Conservation (phyloP, 2,113 vertebrate species). For the Chionis minor region DNA sequence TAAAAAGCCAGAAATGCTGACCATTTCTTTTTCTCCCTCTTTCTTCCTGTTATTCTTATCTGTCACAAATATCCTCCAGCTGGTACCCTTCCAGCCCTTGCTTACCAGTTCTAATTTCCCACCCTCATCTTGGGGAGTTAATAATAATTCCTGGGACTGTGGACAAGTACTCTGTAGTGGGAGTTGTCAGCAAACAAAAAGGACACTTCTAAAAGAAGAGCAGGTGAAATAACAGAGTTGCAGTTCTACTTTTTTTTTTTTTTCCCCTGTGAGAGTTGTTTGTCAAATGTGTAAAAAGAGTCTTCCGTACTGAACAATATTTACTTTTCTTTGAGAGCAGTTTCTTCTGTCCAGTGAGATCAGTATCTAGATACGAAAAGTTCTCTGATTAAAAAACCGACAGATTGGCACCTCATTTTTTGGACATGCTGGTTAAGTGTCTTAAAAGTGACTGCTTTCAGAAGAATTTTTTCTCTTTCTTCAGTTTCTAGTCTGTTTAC, state of each 20-base stretch:
- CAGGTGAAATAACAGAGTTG: constrained; percentile 69
- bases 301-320: background rate
- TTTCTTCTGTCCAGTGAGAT: background rate
- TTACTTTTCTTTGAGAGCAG: background rate
- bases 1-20: constrained; percentile 39
- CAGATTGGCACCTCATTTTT: background rate
- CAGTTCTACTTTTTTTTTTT: background rate
- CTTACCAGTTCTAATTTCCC: constrained; percentile 17
- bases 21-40: constrained; percentile 3
- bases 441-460: background rate
- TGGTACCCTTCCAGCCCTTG: constrained; percentile 19
- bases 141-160: constrained; percentile 66
- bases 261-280: background rate
- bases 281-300: background rate
- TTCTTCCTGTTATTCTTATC: constrained; percentile 39
- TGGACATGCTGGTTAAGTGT: background rate
- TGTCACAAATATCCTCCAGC: constrained; percentile 39
- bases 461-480: background rate
- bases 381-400: background rate
- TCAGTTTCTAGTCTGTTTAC: background rate
- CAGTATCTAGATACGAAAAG: background rate
- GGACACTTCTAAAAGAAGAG: constrained; percentile 7
- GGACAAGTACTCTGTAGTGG: constrained; percentile 55
- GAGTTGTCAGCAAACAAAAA: constrained; percentile 68
- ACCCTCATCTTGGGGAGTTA: constrained; percentile 56